These are phyloP conservation scores for Galleria mellonella DNA, from an alignment of 1,140 invertebrate genomes.

Conservation along the genomic window DNA sequence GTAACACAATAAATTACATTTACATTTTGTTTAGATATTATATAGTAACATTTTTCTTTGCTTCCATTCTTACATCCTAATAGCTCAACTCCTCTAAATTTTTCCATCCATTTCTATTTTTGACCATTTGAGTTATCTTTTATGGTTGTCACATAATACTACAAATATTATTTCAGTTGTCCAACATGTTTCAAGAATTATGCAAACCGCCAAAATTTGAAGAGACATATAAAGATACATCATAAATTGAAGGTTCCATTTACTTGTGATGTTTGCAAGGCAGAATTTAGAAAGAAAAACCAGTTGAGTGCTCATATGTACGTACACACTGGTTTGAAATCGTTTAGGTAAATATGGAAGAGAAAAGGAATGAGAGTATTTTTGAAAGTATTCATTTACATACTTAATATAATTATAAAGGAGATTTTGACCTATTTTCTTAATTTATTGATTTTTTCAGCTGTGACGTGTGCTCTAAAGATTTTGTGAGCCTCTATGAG, in stretches of 20 bases:
- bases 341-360: slow-evolving; percentile 52
- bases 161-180: slow-evolving; percentile 34
- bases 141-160: neutral
- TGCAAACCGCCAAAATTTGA: slow-evolving; percentile 56
- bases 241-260: slow-evolving; percentile 44
- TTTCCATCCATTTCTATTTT: no score
- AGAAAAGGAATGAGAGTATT: neutral
- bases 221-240: slow-evolving; percentile 52
- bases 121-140: no score
- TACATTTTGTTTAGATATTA: no score
- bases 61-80: no score
- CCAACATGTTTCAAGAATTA: slow-evolving; percentile 50
- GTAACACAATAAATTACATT: no score
- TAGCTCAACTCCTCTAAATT: no score
- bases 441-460: slow-evolving; percentile 35
- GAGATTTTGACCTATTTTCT: neutral
- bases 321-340: slow-evolving; percentile 62
- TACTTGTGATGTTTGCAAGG: slow-evolving; percentile 56
- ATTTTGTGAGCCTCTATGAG: slow-evolving; percentile 50
- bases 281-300: slow-evolving; percentile 59
- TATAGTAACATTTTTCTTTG: no score
- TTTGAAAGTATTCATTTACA: neutral
- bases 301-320: slow-evolving; percentile 61
- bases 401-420: slow-evolving; percentile 5
- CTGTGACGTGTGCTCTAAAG: slow-evolving; percentile 57